Evolutionary conservation across 1,140 invertebrate genomes (phyloP).

Genomic region (Dermatophagoides farinae): DNA sequence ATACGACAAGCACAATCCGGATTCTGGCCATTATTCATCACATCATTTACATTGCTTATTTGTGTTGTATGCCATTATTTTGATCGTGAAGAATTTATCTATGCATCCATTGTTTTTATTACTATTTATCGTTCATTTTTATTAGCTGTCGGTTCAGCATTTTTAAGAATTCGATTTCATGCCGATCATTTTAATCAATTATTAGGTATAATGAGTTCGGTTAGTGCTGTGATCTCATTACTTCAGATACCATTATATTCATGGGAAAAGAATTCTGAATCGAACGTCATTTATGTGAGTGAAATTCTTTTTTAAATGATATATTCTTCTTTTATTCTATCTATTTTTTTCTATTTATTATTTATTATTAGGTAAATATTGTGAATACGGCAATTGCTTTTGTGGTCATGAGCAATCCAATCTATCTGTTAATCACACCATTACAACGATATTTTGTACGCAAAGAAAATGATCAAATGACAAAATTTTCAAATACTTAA

Average conservation of each 20-base stretch:
- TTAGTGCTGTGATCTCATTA: constrained; percentile 15
- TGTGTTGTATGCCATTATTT: constrained; percentile 19
- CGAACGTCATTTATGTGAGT: constrained; percentile 17
- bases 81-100: constrained; percentile 14
- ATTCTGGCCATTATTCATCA: constrained; percentile 20
- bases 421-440: constrained; percentile 14
- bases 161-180: constrained; percentile 19
- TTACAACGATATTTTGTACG: constrained; percentile 14
- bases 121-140: constrained; percentile 19
- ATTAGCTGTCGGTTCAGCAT: constrained; percentile 19
- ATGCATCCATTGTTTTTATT: constrained; percentile 18
- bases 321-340: background rate
- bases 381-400: constrained; percentile 11
- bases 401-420: constrained; percentile 16
- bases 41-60: constrained; percentile 12
- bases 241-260: constrained; percentile 20
- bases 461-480: constrained; percentile 8
- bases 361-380: constrained; percentile 14
- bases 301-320: background rate
- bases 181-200: constrained; percentile 19
- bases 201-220: constrained; percentile 20
- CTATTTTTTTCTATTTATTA: background rate
- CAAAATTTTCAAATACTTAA: background rate
- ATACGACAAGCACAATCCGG: constrained; percentile 16
- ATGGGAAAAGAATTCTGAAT: constrained; percentile 15